A percentile compares a stretch with the other conserved stretches of the same genome.
phyloP scores from a whole-genome alignment of 2,797 vertebrate genomes.

The Psittacula echo region DNA sequence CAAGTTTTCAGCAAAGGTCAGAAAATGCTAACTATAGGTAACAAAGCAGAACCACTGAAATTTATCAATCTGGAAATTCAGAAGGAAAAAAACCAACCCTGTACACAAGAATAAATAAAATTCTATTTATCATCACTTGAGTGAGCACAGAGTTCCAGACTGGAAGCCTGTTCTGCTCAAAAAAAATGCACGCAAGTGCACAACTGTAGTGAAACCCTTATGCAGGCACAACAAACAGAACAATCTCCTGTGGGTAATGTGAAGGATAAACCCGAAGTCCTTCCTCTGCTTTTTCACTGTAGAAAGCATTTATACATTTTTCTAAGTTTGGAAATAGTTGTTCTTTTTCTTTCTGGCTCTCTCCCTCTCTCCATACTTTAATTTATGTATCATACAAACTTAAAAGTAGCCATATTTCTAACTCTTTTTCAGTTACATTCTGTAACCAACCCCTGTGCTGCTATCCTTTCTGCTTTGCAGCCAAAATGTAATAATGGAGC shows the following conservation, averaged over 20 bases:
- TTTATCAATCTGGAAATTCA: not conserved
- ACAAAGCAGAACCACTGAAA: not conserved
- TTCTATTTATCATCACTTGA: not conserved
- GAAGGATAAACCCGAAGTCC: not conserved
- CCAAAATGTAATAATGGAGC: conserved; percentile 59
- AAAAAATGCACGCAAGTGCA: not conserved
- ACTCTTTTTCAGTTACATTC: conserved; percentile 14
- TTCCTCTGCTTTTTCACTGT: not conserved
- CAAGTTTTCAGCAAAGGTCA: not conserved
- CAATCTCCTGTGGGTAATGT: not conserved
- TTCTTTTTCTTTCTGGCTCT: not conserved
- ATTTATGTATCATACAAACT: not conserved
- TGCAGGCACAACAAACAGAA: not conserved
- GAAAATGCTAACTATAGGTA: not conserved
- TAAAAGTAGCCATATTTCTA: conserved; percentile 28
- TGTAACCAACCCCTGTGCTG: conserved; percentile 40
- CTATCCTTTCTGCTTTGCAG: conserved; percentile 39
- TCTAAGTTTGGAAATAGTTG: not conserved
- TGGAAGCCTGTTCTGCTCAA: not conserved
- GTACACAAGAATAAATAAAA: not conserved
- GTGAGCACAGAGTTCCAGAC: not conserved
- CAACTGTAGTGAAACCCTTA: not conserved
- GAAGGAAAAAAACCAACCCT: not conserved
- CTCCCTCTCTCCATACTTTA: not conserved
- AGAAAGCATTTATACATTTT: not conserved